These are phyloP conservation scores for Threskiornis aethiopicus DNA, from an alignment of 2,797 vertebrate genomes.

Conservation along the genomic window DNA sequence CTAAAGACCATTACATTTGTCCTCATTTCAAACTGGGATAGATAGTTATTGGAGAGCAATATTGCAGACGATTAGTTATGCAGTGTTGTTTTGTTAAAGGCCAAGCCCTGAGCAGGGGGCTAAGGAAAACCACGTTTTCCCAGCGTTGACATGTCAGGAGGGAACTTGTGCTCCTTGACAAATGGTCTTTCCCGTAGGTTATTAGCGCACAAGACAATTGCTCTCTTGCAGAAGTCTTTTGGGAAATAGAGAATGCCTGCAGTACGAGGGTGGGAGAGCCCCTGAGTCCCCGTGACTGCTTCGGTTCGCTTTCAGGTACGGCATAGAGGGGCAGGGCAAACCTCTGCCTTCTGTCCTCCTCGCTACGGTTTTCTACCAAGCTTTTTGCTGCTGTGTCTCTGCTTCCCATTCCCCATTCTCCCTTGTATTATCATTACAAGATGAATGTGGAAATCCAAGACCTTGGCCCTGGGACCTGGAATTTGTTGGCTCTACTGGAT, in stretches of 20 bases:
- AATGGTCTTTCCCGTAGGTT: neutral
- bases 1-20: neutral
- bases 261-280: neutral
- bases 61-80: neutral
- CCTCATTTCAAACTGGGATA: neutral
- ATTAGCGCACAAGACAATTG: neutral
- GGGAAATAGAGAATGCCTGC: neutral
- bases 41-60: neutral
- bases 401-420: neutral
- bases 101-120: neutral
- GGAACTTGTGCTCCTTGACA: neutral
- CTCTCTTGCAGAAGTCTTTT: neutral
- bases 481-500: neutral
- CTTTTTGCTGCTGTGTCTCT: neutral
- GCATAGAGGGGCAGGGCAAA: neutral
- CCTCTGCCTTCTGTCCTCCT: neutral
- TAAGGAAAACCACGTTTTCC: neutral
- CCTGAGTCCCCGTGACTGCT: neutral
- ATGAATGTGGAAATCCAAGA: neutral
- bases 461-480: neutral
- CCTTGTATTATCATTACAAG: neutral
- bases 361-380: neutral
- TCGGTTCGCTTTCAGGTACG: neutral
- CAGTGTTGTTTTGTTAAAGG: neutral
- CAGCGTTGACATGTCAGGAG: neutral